phyloP scores from a whole-genome alignment of 2,113 vertebrate genomes.

The Leptobrachium leishanense region DNA sequence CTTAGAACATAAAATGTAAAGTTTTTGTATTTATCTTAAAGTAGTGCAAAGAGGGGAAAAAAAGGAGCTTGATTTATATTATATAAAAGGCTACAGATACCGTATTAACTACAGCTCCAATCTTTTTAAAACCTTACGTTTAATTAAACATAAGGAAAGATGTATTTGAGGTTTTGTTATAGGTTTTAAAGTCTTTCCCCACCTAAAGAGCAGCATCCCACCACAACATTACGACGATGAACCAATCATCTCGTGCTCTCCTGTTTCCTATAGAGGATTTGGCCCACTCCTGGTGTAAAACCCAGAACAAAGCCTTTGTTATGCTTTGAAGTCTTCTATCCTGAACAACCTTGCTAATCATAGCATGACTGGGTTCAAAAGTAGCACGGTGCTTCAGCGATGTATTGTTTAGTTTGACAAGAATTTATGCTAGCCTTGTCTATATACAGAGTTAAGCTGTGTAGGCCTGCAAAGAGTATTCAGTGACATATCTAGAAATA shows the following conservation, averaged over 20 bases:
- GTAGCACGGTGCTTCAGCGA: slow-evolving; percentile 11
- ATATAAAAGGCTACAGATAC: too few species aligned
- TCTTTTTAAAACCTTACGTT: too few species aligned
- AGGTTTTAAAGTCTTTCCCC: too few species aligned
- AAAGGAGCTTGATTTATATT: too few species aligned
- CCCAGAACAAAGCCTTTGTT: not conserved
- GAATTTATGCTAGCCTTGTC: not conserved
- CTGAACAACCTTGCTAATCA: slow-evolving; percentile 13
- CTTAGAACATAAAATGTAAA: too few species aligned
- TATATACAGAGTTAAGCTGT: not conserved
- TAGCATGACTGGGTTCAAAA: slow-evolving; percentile 5
- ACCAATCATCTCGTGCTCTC: not conserved
- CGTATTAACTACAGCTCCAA: too few species aligned
- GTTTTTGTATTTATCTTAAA: too few species aligned
- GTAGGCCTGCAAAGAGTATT: not conserved
- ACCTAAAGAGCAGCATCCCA: too few species aligned
- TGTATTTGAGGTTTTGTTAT: too few species aligned
- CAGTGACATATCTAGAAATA: not conserved
- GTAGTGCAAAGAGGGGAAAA: too few species aligned
- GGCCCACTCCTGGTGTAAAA: not conserved
- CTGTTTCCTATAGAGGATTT: not conserved
- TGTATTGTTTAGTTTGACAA: not conserved
- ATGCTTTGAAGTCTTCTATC: slow-evolving; percentile 13
- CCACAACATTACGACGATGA: not conserved
- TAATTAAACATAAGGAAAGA: too few species aligned